Base-by-base conservation (phyloP, 92 coral and sea anemone species). In the Muricea muricata region DNA sequence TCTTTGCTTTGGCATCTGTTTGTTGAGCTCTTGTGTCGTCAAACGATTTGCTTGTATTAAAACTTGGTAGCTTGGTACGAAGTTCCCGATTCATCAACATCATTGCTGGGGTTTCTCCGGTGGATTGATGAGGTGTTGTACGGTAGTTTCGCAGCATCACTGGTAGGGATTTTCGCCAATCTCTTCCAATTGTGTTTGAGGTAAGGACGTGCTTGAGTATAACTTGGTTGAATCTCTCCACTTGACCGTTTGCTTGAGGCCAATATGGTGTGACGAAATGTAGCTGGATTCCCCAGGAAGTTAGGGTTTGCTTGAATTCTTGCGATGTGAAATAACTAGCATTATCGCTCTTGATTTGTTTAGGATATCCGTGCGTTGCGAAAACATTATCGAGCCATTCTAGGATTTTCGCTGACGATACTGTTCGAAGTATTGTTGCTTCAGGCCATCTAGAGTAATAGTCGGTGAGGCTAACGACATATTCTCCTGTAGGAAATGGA, bases 181-280 rank as follows among this genome's bases (percentile, higher is more conserved):
- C 89, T 52, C 87, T 50, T 7, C 12, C 37, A 4, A 35, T 37
- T 48, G 80, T 79, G 37, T 23, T 26, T 6, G 80, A 63, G 13
- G 70, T 63, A 6, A 63, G 30, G 28, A 63, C 70, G 30, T 63
- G 70, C 18, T 63, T 63, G 37, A 63, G 39, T 32, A 63, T 12
- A 63, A 63, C 70, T 32, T 63, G 70, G 70, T 63, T 25, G 18
- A 63, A 63, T 28, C 39, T 35, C 45, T 90, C 91, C 24, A 83
- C 89, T 40, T 78, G 91, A 18, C 93, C 93, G 23, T 90, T 87
- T 0, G 93, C 88, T 77, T 77, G 93, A 29, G 93, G 87, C 91
- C 89, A 87, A 24, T 86, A 78, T 25, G 54, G 85, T 26, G 89
- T 79, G 2, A 79, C 85, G 21, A 73, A 50, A 29, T 32, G 72